Percentiles rank a stretch among this genome's conserved stretches.
phyloP scores from a whole-genome alignment of 2,113 vertebrate genomes.

The Tylochromis polylepis region DNA sequence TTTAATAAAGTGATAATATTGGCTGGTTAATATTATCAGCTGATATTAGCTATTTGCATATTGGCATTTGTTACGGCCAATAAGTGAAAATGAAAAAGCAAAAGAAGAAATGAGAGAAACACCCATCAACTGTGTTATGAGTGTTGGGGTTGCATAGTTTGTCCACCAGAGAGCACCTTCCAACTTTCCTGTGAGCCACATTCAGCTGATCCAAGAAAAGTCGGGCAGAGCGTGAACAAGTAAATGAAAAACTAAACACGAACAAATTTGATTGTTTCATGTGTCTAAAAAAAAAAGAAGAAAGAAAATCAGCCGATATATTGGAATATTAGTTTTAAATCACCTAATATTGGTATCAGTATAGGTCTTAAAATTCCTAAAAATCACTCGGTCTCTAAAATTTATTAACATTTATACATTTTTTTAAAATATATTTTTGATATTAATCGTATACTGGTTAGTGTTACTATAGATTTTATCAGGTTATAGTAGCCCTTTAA shows the following conservation, averaged over 20 bases:
- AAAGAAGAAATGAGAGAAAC: background rate
- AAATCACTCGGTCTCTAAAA: background rate
- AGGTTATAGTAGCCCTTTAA: background rate
- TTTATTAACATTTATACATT: background rate
- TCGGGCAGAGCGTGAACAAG: background rate
- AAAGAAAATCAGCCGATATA: background rate
- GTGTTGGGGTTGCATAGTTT: background rate
- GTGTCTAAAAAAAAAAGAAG: background rate
- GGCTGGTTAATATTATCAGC: background rate
- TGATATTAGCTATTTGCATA: background rate
- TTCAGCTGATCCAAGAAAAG: background rate
- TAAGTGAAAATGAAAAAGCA: background rate
- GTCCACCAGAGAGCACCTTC: background rate
- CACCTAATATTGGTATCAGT: no score
- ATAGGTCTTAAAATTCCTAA: background rate
- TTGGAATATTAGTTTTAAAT: background rate
- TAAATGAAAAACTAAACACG: background rate
- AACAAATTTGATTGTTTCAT: background rate
- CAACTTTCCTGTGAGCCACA: background rate
- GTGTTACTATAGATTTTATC: no score
- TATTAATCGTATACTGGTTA: no score
- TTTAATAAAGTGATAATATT: background rate
- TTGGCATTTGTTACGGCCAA: background rate
- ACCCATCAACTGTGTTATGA: background rate
- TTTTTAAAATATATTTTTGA: background rate